phyloP scores from a whole-genome alignment of 2,113 vertebrate species.

The Cavia porcellus region DNA sequence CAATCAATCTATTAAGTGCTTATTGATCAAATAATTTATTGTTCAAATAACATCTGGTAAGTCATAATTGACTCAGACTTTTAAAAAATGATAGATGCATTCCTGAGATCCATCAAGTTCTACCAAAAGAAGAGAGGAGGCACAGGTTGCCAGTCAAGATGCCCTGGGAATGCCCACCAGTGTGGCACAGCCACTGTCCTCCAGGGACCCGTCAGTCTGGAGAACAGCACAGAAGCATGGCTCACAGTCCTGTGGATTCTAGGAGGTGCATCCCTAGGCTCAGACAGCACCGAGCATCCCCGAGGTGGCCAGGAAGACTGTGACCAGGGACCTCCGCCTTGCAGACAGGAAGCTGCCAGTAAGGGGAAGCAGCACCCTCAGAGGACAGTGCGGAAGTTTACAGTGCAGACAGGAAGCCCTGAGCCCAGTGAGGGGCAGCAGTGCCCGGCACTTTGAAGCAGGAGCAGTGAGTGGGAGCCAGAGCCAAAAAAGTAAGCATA shows the following conservation, averaged over 20 bases:
- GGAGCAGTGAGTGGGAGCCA: too few relatives aligned
- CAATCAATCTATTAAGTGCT: background rate
- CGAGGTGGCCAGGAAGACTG: fast-evolving
- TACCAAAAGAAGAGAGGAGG: background rate
- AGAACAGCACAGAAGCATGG: background rate
- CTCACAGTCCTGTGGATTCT: background rate
- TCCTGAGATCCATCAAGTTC: background rate
- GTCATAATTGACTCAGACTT: background rate
- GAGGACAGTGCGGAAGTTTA: background rate
- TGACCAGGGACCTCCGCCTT: background rate
- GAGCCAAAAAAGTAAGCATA: background rate
- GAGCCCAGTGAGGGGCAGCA: too few relatives aligned
- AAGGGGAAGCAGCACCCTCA: too few relatives aligned
- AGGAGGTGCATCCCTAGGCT: fast-evolving
- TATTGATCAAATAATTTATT: background rate
- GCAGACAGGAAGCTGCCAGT: background rate
- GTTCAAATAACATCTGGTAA: background rate
- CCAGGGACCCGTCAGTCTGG: background rate
- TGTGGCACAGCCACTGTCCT: background rate
- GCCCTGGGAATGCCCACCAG: background rate
- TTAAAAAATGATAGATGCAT: background rate
- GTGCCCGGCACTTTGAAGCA: background rate
- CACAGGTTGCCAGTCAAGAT: background rate
- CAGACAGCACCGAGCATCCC: too few relatives aligned
- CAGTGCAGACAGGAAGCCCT: too few relatives aligned